Percentiles rank a stretch among this genome's conserved stretches.
Evolutionary conservation across 2,888 invertebrate genomes (phyloP).

Genomic region (Aphidius colemani): DNA sequence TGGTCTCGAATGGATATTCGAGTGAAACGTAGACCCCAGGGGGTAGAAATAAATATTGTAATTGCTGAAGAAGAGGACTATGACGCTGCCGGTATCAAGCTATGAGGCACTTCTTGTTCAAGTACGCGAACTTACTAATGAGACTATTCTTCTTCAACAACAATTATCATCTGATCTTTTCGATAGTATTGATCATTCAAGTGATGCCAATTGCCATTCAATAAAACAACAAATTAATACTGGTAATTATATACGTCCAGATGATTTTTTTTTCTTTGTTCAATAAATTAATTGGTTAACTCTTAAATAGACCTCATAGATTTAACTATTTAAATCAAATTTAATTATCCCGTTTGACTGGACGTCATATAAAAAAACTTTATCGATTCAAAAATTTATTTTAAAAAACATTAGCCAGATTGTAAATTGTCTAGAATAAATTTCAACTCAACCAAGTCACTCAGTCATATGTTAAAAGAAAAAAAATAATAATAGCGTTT

Average conservation of each 20-base stretch:
- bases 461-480: too few species aligned
- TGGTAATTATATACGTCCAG: not conserved
- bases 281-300: not conserved
- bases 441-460: too few species aligned
- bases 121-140: conserved; percentile 65
- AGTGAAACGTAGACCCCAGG: conserved; percentile 33
- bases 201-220: conserved; percentile 44
- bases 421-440: too few species aligned
- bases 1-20: conserved; percentile 36
- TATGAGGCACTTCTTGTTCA: conserved; percentile 68
- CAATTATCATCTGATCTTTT: conserved; percentile 58
- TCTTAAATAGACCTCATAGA: not conserved
- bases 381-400: too few species aligned
- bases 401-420: too few species aligned
- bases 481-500: conserved; percentile 15
- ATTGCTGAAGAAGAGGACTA: conserved; percentile 49
- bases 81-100: conserved; percentile 68
- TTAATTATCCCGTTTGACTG: too few species aligned
- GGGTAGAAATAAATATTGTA: conserved; percentile 41
- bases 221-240: not conserved
- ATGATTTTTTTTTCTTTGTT: not conserved
- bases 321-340: not conserved
- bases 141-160: conserved; percentile 65
- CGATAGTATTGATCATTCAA: conserved; percentile 49
- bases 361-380: too few species aligned